Evolutionary conservation across 2,797 vertebrate species (phyloP), one percentile per base, ranked within the genome.

Genomic region (Tenualosa ilisha): DNA sequence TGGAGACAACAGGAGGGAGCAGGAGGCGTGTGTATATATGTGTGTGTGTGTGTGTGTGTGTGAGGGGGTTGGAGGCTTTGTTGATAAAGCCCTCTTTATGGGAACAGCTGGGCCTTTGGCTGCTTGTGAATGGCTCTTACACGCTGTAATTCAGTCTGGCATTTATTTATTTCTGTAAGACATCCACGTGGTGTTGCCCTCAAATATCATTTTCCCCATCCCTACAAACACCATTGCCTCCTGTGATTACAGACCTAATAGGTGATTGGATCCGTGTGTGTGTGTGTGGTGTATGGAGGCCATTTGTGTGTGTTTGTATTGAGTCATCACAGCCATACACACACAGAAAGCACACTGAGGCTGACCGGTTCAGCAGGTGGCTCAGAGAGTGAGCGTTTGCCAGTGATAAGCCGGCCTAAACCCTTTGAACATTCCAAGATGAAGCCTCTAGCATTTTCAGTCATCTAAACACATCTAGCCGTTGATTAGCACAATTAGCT

Each of bases 81-180:
- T 86, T 87, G 84, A 87, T 86, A 84, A 86, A 81, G 50, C 84
- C 40, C 12, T 85, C 54, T 88, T 86, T 87, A 89, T 88, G 82
- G 43, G 83, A 54, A 83, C 83, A 84, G 81, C 82, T 87, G 82
- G 85, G 51, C 26, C 82, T n/a, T 79, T 79, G 59, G 54, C 61
- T 53, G 68, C 81, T 81, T 50, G 54, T 59, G 51, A 63, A 40
- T 84, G 43, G 22, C 84, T 83, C 50, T 56, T 31, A 46, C 81
- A 84, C 85, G 81, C 82, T 79, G 31, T 81, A 84, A 85, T 85
- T 84, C 86, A 81, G 31, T 59, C 49, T 86, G 86, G 56, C 83
- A 83, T 89, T 87, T 89, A 87, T 89, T 86, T 83, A 65, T 84
- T 85, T 86, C 43, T 49, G 37, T 86, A 63, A 81, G 83, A 86